Base-by-base conservation (phyloP, 2,113 vertebrate genomes). In the Malaclemys terrapin region DNA sequence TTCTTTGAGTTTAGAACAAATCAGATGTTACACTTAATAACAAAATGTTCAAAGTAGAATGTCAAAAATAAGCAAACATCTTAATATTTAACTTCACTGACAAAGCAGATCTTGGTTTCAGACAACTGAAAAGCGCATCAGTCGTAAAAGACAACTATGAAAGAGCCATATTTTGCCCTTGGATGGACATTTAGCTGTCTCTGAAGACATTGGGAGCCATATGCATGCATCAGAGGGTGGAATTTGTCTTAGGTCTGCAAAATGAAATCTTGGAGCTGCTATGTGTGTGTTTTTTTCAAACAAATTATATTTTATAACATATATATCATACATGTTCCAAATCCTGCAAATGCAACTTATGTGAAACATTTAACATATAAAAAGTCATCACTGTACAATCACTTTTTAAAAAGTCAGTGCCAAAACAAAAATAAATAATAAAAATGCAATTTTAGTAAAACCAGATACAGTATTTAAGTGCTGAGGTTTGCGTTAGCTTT, bases 31-130 rank as follows among this genome's bases (percentile, higher is more conserved):
- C 62, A 94, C 35, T 95, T 84, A 95, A 93, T 90, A 97, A 96
- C 29, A 96, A 97, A 97, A 90, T 25, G 86, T 91, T 95, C 53
- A 95, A 93, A 93, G 56, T 54, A 93, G 29, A 93, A 94, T 95
- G 91, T 94, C 96, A 95, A 97, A 97, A 97, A 95, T 91, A 97
- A 96, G 88, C 82, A 54, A 84, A 47, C 87, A 92, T 95, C 89
- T 96, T 84, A 85, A 90, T 93, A 57, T 86, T 94, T 85, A 88
- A 94, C 59, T 91, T 89, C 80, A 93, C 5, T 72, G 72, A 96
- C 89, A 94, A 96, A 95, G 72, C 88, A 95, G n/a, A 16, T 59
- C 82, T 91, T 83, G 13, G 59, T 88, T 96, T 91, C 47, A 89
- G 72, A 82, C 6, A 78, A 89, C 27, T 50, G 62, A 93, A 87